Evolutionary conservation across 1,140 invertebrate genomes (phyloP), one percentile per base, ranked within the genome.

Genomic region (Drosophila prosaltans): DNA sequence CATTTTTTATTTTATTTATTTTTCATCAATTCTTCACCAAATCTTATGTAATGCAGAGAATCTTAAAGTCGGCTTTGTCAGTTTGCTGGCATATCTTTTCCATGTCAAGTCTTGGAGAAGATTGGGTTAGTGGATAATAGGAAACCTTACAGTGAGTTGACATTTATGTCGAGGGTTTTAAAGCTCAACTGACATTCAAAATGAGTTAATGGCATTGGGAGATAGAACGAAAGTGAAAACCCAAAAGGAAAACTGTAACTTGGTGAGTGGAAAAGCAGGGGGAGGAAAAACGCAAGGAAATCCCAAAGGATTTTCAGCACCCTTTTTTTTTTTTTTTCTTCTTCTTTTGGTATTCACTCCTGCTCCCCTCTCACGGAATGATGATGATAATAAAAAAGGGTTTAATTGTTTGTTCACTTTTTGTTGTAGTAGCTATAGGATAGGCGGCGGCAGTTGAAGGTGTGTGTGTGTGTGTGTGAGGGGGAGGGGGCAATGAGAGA

Each of bases 191-290:
- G 73, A 79, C 69, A 79, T 69, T 65, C 72, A 66, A 76, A 83
- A 80, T 83, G 69, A 77, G 66, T 76, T 83, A 84, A 83, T 80
- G 76, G 65, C 72, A 76, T 69, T 65, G 69, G 70, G 40, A 64
- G 64, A 55, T 64, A 24, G 40, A 43, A n/a, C 54, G 40, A 71
- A 78, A 71, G 74, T 48, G 61, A 77, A 65, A 78, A 68, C 54
- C 63, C 57, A 69, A 55, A 61, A 67, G 6, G n/a, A 70, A n/a
- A 26, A 28, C 32, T 36, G 4, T 36, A 36, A 36, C 32, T 36
- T 36, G 32, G 32, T 7, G 32, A 7, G 6, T 36, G 3, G 57
- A 59, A 65, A 32, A 43, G 48, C 16, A 2, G 28, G 5, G 11
- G 28, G 8, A 24, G n/a, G 45, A 9, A 26, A 51, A 51, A 24